These are phyloP conservation scores for Todus mexicanus DNA, from an alignment of 2,797 vertebrate species.

Conservation along the genomic window DNA sequence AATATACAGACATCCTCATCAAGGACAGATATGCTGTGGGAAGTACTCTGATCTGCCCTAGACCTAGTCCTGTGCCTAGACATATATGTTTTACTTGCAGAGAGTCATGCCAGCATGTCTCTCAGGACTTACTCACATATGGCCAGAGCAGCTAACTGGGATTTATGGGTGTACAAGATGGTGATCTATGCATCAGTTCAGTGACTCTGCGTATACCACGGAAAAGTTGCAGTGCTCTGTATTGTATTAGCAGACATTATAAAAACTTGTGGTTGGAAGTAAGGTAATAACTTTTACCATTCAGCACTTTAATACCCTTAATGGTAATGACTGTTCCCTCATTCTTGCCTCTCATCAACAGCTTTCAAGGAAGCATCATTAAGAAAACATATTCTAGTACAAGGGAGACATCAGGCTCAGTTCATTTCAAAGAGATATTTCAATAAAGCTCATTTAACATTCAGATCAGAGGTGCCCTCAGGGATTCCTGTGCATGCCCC, in stretches of 20 bases:
- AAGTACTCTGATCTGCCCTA: background rate
- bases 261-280: background rate
- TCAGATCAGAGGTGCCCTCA: background rate
- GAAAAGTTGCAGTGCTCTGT: background rate
- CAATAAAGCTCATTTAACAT: background rate
- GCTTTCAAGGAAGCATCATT: conserved; percentile 12
- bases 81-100: background rate
- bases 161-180: background rate
- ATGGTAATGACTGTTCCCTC: background rate
- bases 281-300: background rate
- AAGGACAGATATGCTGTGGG: background rate
- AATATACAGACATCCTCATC: background rate
- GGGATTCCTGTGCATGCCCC: background rate
- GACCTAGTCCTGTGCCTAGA: background rate
- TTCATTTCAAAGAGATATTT: background rate
- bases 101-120: background rate
- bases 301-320: background rate
- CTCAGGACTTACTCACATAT: background rate
- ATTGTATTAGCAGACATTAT: background rate
- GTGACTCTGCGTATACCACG: background rate
- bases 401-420: background rate
- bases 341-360: background rate
- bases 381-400: background rate
- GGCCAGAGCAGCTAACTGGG: background rate
- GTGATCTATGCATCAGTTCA: background rate